These are phyloP conservation scores for Enhydra lutris DNA, from an alignment of 2,113 vertebrate species.

Conservation along the genomic window DNA sequence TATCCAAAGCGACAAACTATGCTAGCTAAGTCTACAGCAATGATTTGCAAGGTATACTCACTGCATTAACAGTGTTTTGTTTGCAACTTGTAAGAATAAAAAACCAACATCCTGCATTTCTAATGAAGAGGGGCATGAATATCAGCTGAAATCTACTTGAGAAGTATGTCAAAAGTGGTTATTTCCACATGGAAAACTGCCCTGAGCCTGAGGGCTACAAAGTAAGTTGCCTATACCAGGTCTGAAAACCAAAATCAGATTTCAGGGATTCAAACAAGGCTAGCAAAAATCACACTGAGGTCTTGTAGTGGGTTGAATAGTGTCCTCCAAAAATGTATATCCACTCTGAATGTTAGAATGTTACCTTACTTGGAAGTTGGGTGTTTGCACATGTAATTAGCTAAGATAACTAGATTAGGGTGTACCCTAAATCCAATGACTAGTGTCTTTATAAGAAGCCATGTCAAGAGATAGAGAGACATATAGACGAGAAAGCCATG, in stretches of 20 bases:
- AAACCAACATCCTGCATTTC: neutral
- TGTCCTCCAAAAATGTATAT: neutral
- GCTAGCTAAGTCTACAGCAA: no score
- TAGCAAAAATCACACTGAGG: neutral
- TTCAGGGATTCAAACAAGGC: neutral
- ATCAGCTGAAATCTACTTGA: neutral
- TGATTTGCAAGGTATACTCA: neutral
- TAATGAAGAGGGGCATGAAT: neutral
- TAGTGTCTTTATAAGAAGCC: neutral
- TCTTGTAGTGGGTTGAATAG: neutral
- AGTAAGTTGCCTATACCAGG: fast-evolving
- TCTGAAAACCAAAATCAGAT: neutral
- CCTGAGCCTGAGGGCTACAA: fast-evolving
- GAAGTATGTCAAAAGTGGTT: neutral
- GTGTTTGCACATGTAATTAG: neutral
- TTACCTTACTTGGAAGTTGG: neutral
- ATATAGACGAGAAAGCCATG: neutral
- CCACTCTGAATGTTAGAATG: neutral
- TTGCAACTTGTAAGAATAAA: neutral
- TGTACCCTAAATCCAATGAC: neutral
- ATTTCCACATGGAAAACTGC: neutral
- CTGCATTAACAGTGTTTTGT: neutral
- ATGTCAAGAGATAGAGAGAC: neutral
- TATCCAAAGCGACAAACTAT: neutral
- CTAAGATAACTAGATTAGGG: neutral